Percentiles rank a stretch among this genome's conserved stretches.
Evolutionary conservation across 2,888 invertebrate genomes (phyloP).

Genomic region (Crossocerus cetratus): DNA sequence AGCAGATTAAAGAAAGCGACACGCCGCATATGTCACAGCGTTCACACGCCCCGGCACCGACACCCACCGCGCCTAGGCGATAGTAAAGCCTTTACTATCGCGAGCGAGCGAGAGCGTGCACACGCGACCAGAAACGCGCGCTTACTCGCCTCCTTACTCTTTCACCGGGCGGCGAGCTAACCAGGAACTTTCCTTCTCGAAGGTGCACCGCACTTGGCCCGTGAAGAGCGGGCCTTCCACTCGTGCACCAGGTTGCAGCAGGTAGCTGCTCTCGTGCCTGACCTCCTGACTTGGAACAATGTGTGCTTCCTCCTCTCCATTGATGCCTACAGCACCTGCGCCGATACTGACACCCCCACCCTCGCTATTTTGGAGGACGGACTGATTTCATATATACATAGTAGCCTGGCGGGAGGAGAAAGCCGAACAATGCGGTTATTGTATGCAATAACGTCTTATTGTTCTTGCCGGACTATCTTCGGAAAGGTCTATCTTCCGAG

Average conservation of each 20-base stretch:
- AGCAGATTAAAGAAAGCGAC: constrained; percentile 75
- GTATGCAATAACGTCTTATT: too few species aligned
- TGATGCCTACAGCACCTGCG: constrained; percentile 18
- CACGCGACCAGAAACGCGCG: constrained; percentile 24
- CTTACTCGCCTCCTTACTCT: background rate
- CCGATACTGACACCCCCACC: too few species aligned
- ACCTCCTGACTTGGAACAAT: constrained; percentile 49
- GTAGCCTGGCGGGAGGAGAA: too few species aligned
- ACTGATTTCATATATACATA: too few species aligned
- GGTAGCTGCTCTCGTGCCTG: constrained; percentile 51
- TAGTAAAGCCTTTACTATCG: constrained; percentile 51
- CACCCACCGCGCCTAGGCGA: constrained; percentile 69
- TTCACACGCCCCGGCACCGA: constrained; percentile 74
- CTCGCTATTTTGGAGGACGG: too few species aligned
- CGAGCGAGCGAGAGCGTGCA: constrained; percentile 29
- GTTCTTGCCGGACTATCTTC: too few species aligned
- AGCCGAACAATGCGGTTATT: too few species aligned
- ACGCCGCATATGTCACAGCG: constrained; percentile 77
- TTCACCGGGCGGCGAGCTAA: constrained; percentile 2
- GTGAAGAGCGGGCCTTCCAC: background rate
- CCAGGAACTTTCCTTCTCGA: constrained; percentile 4
- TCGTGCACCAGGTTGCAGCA: constrained; percentile 40
- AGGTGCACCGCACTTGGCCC: constrained; percentile 6
- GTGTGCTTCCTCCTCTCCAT: constrained; percentile 35
- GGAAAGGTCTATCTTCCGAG: too few species aligned